phyloP scores from a whole-genome alignment of 2,888 invertebrate species.

The Drosophila kanekoi region DNA sequence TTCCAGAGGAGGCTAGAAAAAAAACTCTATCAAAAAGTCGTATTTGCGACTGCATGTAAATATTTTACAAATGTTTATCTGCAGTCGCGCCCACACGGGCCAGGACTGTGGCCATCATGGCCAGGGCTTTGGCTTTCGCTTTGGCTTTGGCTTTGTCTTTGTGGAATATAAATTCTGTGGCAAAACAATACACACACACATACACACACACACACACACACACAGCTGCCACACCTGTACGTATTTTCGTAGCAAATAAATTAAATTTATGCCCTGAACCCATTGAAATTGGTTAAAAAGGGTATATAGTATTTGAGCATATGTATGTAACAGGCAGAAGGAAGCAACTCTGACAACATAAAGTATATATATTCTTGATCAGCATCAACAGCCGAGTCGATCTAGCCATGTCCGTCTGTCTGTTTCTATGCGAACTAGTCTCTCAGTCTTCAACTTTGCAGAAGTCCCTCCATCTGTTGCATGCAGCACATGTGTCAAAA shows the following conservation, averaged over 20 bases:
- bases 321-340: too few species aligned
- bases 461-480: too few species aligned
- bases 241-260: slow-evolving; percentile 63
- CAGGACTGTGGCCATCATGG: slow-evolving; percentile 5
- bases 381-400: too few species aligned
- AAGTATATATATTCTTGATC: too few species aligned
- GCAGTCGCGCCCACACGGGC: slow-evolving; percentile 36
- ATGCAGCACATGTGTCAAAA: too few species aligned
- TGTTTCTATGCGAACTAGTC: too few species aligned
- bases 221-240: slow-evolving; percentile 44
- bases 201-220: slow-evolving; percentile 14
- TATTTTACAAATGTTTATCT: slow-evolving; percentile 72
- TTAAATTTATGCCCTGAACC: slow-evolving; percentile 76
- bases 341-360: too few species aligned
- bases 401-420: too few species aligned
- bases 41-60: slow-evolving; percentile 46
- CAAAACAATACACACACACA: slow-evolving; percentile 34
- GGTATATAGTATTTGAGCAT: too few species aligned
- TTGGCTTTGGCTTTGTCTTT: slow-evolving; percentile 51
- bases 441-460: too few species aligned
- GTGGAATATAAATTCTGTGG: slow-evolving; percentile 46
- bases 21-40: not conserved
- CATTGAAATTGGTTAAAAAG: too few species aligned
- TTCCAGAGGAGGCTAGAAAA: too few species aligned
- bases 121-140: slow-evolving; percentile 3